These are phyloP conservation scores for Rhynchopsitta pachyrhyncha DNA, from an alignment of 2,113 vertebrate species.

Conservation along the genomic window DNA sequence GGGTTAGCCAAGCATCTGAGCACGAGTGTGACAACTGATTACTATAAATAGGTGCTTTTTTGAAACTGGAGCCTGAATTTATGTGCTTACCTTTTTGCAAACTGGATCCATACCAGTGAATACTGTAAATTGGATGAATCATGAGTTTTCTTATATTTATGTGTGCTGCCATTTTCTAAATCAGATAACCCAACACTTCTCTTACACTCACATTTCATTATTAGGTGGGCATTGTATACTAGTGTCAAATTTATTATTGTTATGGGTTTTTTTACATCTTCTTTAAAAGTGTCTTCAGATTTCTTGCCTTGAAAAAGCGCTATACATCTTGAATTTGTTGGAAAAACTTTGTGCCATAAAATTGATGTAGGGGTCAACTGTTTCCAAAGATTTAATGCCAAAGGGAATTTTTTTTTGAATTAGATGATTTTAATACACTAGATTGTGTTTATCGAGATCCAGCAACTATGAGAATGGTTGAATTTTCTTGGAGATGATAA, in stretches of 20 bases:
- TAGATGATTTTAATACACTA: not conserved
- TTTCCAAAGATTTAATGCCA: not conserved
- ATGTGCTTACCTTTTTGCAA: not conserved
- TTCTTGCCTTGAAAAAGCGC: not conserved
- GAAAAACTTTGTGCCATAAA: not conserved
- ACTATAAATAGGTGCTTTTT: not conserved
- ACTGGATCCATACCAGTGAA: not conserved
- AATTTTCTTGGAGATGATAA: not conserved
- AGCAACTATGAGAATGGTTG: not conserved
- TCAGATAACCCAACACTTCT: not conserved
- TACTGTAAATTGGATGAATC: not conserved
- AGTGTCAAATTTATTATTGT: not conserved
- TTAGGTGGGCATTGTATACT: not conserved
- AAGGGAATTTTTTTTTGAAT: not conserved
- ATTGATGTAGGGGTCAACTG: not conserved
- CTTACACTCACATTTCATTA: not conserved
- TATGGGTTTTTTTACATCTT: not conserved
- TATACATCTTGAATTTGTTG: not conserved
- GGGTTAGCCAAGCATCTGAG: not conserved
- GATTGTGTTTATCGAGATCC: not conserved
- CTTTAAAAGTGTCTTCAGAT: not conserved
- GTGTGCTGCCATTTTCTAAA: not conserved
- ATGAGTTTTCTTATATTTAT: not conserved
- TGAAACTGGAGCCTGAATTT: not conserved
- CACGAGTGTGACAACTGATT: not conserved